Evolutionary conservation across 2,113 vertebrate species (phyloP).

Genomic region (Pavo muticus): DNA sequence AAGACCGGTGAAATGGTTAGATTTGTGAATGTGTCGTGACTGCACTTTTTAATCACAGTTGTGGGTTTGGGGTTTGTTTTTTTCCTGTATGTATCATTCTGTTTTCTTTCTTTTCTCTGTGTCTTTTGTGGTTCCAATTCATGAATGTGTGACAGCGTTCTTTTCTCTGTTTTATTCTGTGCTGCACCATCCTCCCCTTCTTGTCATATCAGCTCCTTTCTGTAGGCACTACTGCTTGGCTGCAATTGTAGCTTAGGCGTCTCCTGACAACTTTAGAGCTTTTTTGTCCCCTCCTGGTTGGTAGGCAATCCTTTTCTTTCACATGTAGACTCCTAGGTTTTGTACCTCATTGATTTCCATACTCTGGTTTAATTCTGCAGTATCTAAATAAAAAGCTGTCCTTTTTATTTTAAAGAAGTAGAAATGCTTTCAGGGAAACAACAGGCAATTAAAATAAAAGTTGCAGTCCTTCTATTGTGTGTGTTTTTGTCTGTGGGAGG

Average conservation of each 20-base stretch:
- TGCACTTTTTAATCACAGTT: neutral
- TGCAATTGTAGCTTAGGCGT: neutral
- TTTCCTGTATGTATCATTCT: neutral
- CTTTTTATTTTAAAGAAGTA: neutral
- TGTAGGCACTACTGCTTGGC: neutral
- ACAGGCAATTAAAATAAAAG: neutral
- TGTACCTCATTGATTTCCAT: neutral
- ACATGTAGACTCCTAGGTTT: neutral
- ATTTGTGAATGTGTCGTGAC: neutral
- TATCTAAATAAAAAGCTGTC: neutral
- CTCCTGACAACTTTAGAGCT: neutral
- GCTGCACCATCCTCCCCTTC: neutral
- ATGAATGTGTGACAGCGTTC: neutral
- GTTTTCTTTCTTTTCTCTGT: neutral
- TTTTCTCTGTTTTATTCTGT: neutral
- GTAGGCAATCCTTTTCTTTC: neutral
- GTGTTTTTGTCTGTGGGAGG: neutral
- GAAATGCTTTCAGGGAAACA: neutral
- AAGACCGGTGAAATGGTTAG: neutral
- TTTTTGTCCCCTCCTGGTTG: neutral
- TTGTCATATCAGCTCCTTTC: neutral
- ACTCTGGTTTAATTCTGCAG: neutral
- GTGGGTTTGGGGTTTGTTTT: too few relatives aligned
- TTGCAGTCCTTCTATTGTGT: neutral
- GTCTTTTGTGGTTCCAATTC: neutral